Base-by-base conservation (phyloP, 2,888 invertebrate species). In the Patella pellucida region DNA sequence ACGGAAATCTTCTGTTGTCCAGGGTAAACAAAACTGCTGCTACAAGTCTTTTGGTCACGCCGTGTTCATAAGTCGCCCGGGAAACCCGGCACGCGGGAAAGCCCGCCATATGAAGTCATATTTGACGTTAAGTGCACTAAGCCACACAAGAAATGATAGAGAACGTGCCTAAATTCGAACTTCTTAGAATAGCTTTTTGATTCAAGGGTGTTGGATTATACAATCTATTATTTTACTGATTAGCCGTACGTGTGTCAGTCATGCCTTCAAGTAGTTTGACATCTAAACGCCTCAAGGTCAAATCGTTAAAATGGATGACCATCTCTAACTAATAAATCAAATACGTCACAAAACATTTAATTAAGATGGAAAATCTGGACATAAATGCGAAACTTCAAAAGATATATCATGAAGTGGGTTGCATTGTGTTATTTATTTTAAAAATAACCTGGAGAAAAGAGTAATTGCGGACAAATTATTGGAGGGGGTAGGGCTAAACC, bases 1-100 rank as follows among this genome's bases (percentile, higher is more conserved):
- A 62, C 62, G 62, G 62, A 62, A 62, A 16, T 62, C 62, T 62
- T 23, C 23, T 62, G 62, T 62, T 62, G 62, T 62, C 62, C 23
- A 23, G 19, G 11, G 62, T 62, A 62, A 62, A 62, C 19, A 62
- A 23, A 23, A 23, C 62, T 62, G 23, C 62, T 62, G 62, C 11
- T 62, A 62, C 62, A 62, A 62, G 62, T 62, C 62, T 62, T 62
- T 62, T 62, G 62, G 62, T 62, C 62, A 62, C 62, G 62, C 62
- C 62, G 62, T 23, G 23, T 23, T 62, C 62, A 62, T 19, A 62
- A 62, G 62, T 62, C 62, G 62, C 14, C 62, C 23, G 62, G 19
- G 62, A 62, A 19, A 62, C 23, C 23, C 19, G 62, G 23, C 62
- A 62, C 62, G 62, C 62, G 62, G 62, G 62, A 62, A 62, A 62